These are phyloP conservation scores for Acrocyrtus sp. DNA, from an alignment of 2,888 invertebrate species.

Conservation along the genomic window DNA sequence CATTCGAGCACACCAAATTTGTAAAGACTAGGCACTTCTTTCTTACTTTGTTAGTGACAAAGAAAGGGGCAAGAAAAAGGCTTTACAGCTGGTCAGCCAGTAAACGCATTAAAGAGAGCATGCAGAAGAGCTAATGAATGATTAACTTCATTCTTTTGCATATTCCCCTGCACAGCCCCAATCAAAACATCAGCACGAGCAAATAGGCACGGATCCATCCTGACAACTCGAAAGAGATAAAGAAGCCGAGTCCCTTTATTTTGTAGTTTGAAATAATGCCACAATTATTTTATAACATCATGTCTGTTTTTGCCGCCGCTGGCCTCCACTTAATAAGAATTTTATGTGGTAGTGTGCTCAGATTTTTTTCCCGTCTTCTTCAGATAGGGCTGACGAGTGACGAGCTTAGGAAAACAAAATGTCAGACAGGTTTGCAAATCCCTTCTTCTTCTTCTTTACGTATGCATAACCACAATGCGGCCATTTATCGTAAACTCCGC, in stretches of 20 bases:
- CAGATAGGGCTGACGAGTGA: too few relatives aligned
- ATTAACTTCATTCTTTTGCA: constrained; percentile 16
- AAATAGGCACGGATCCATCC: constrained; percentile 13
- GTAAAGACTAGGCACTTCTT: constrained; percentile 12
- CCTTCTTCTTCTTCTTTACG: background rate
- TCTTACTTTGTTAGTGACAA: too few relatives aligned
- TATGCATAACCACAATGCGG: too few relatives aligned
- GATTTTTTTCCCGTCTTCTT: background rate
- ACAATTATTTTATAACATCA: constrained; percentile 41
- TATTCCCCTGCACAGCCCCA: too few relatives aligned
- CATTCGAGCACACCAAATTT: constrained; percentile 44
- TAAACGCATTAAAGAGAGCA: too few relatives aligned
- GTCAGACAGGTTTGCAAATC: background rate
- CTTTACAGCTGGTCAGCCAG: too few relatives aligned
- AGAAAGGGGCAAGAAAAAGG: too few relatives aligned
- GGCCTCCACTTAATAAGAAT: constrained; percentile 45
- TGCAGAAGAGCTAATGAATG: too few relatives aligned
- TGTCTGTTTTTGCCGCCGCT: constrained; percentile 42
- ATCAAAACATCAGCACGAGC: constrained; percentile 33
- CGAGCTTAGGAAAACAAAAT: background rate
- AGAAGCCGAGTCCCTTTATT: constrained; percentile 32
- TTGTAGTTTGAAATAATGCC: constrained; percentile 35
- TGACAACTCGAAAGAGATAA: constrained; percentile 35
- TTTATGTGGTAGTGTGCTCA: constrained; percentile 41
- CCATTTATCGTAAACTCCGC: too few relatives aligned